Percentiles rank a stretch among this genome's conserved stretches.
phyloP scores from a whole-genome alignment of 2,888 invertebrate species.

The Mayetiola destructor region DNA sequence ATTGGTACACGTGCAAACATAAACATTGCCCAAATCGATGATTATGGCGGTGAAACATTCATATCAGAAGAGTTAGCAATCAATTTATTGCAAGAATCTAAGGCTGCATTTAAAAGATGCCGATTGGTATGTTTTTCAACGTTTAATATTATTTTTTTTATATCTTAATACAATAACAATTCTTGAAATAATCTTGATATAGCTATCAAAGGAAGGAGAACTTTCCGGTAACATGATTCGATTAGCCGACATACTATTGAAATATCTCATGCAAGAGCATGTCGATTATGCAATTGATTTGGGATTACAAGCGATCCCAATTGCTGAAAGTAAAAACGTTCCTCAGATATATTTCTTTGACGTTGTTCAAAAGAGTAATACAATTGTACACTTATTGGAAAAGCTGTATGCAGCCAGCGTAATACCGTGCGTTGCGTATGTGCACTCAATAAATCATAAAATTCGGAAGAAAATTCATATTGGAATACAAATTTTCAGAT shows the following conservation, averaged over 20 bases:
- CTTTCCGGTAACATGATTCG: conserved; percentile 60
- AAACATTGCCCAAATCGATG: conserved; percentile 86
- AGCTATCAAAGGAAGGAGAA: conserved; percentile 68
- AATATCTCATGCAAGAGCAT: conserved; percentile 77
- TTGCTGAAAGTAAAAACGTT: conserved; percentile 71
- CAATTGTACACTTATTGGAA: conserved; percentile 82
- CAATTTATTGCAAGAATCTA: conserved; percentile 76
- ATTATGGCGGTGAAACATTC: conserved; percentile 94
- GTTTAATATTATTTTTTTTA: conserved; percentile 9
- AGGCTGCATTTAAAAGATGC: conserved; percentile 78
- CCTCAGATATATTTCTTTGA: conserved; percentile 88
- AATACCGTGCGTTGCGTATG: conserved; percentile 73
- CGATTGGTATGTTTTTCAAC: conserved; percentile 39
- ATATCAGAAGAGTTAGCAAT: conserved; percentile 89
- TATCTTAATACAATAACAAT: background rate
- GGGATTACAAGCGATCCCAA: conserved; percentile 76
- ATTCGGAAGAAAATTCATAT: too few relatives aligned
- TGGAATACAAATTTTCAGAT: too few relatives aligned
- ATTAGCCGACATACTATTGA: conserved; percentile 70
- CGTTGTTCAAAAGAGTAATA: conserved; percentile 82
- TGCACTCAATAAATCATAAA: conserved; percentile 17
- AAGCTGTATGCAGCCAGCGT: conserved; percentile 84
- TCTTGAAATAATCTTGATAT: conserved; percentile 22
- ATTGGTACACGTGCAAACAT: conserved; percentile 84
- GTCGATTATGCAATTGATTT: conserved; percentile 93